Conservation (phyloP, 2,888 invertebrate species). For the Gymnosoma rotundatum region DNA sequence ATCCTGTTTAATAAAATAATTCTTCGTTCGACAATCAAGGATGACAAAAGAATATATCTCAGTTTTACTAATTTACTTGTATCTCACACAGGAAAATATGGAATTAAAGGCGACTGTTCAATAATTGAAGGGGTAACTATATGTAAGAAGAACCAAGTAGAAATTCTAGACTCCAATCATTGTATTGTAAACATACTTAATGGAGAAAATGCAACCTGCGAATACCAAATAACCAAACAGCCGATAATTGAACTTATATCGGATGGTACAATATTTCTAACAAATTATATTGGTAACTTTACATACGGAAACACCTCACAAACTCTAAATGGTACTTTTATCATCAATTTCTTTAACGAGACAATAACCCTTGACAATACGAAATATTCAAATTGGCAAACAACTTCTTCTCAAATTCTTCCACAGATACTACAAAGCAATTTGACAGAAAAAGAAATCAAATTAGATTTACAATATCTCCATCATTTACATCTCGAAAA, state of each 20-base stretch:
- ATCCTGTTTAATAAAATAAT: constrained; percentile 62
- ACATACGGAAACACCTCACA: background rate
- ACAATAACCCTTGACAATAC: background rate
- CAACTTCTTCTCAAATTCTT: constrained; percentile 14
- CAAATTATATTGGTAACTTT: constrained; percentile 44
- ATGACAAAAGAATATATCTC: constrained; percentile 60
- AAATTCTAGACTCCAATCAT: background rate
- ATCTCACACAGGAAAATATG: constrained; percentile 2
- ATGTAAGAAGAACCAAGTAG: background rate
- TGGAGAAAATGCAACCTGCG: constrained; percentile 53
- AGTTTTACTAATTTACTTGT: constrained; percentile 56
- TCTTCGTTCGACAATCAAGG: constrained; percentile 55
- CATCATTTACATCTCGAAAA: constrained; percentile 2
- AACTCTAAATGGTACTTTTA: constrained; percentile 1
- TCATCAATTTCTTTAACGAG: constrained; percentile 4
- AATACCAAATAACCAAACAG: constrained; percentile 56
- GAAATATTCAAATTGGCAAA: constrained; percentile 6
- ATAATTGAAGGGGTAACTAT: constrained; percentile 23
- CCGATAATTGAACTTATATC: constrained; percentile 59
- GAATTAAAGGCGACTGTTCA: constrained; percentile 18
- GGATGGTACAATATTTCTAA: constrained; percentile 56
- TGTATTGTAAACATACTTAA: constrained; percentile 49
- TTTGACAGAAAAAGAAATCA: constrained; percentile 14
- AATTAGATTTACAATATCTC: constrained; percentile 14
- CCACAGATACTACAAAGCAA: constrained; percentile 10